Evolutionary conservation across 2,888 invertebrate genomes (phyloP).

Genomic region (Macaria liturata): DNA sequence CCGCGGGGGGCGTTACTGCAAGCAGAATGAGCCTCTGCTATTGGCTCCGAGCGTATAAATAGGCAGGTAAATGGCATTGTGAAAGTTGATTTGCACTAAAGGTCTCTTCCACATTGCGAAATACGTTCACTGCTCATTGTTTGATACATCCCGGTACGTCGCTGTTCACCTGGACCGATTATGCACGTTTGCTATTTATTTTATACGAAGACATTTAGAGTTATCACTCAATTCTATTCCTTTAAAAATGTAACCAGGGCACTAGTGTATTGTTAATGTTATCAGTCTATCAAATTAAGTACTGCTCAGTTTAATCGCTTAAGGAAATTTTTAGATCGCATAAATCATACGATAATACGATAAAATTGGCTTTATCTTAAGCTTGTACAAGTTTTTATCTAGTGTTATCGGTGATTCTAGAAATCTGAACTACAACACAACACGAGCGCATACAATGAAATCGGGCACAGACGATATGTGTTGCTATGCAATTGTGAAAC

Average conservation of each 20-base stretch:
- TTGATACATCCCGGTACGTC: background rate
- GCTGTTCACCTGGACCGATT: background rate
- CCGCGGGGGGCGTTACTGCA: constrained; percentile 42
- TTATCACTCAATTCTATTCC: too few relatives aligned
- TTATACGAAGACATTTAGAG: too few relatives aligned
- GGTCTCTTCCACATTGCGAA: constrained; percentile 39
- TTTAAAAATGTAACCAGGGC: too few relatives aligned
- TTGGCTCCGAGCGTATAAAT: constrained; percentile 46
- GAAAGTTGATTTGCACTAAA: constrained; percentile 71
- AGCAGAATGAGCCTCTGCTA: constrained; percentile 42
- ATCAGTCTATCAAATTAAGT: too few relatives aligned
- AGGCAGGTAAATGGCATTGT: constrained; percentile 52
- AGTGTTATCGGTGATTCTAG: constrained; percentile 36
- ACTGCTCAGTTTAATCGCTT: too few relatives aligned
- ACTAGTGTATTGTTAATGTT: too few relatives aligned
- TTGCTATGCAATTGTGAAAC: constrained; percentile 16
- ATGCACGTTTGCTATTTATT: too few relatives aligned
- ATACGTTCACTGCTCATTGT: constrained; percentile 46
- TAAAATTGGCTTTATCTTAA: constrained; percentile 33
- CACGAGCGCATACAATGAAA: background rate
- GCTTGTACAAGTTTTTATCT: constrained; percentile 22
- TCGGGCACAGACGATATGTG: constrained; percentile 3
- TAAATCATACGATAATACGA: constrained; percentile 27
- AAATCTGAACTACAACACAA: constrained; percentile 37
- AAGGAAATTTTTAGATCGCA: constrained; percentile 19